These are phyloP conservation scores for Tor tambroides DNA, from an alignment of 2,113 vertebrate genomes.

Conservation along the genomic window DNA sequence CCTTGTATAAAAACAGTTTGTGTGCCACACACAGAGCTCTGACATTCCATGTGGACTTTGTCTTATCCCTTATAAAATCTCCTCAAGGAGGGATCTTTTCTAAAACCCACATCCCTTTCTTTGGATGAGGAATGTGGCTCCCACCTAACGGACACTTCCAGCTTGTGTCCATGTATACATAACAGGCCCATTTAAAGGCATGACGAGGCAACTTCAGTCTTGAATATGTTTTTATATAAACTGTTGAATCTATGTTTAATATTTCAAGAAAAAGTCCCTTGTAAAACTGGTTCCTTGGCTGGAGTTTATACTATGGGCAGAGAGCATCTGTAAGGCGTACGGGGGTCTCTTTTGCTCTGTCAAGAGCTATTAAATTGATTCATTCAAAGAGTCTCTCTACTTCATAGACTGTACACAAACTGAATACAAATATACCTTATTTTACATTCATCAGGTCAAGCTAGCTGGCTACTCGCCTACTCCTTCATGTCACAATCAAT, in stretches of 20 bases:
- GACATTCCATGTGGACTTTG: conserved; percentile 31
- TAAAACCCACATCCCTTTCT: conserved; percentile 22
- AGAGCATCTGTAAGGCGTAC: neutral
- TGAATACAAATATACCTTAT: conserved; percentile 12
- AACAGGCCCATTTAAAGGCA: neutral
- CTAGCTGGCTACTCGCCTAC: neutral
- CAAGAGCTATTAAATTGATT: conserved; percentile 18
- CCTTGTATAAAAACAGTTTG: conserved; percentile 47
- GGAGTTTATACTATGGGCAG: neutral
- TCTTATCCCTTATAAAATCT: conserved; percentile 37
- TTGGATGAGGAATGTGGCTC: conserved; percentile 17
- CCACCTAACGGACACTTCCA: neutral
- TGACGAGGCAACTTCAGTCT: conserved; percentile 12
- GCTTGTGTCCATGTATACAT: neutral
- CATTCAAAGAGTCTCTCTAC: conserved; percentile 15
- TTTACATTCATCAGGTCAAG: conserved; percentile 23
- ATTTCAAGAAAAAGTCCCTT: conserved; percentile 10
- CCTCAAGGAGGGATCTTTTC: conserved; percentile 25
- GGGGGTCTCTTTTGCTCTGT: conserved; percentile 12
- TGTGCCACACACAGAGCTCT: conserved; percentile 37
- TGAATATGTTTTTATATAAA: conserved; percentile 29
- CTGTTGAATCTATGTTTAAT: conserved; percentile 13
- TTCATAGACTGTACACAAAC: conserved; percentile 4
- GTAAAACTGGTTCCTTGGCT: neutral
- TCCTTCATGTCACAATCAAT: conserved; percentile 13